These are phyloP conservation scores for Hylyphantes graminicola DNA, from an alignment of 1,140 invertebrate species.

Conservation along the genomic window DNA sequence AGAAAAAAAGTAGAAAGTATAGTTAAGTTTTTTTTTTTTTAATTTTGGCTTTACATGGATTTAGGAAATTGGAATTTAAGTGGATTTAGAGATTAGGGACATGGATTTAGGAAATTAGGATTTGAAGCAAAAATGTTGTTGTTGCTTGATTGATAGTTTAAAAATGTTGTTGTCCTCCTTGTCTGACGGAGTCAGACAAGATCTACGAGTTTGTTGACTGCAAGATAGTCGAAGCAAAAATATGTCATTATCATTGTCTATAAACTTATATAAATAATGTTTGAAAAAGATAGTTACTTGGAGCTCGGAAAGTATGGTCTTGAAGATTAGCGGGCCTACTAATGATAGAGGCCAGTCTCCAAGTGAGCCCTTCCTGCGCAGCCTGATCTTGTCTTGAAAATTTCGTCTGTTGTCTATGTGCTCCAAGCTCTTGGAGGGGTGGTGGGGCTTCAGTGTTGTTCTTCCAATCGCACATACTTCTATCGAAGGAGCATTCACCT, in stretches of 20 bases:
- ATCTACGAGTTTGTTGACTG: no score
- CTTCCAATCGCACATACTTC: conserved; percentile 75
- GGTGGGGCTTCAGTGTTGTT: conserved; percentile 69
- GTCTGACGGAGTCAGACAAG: no score
- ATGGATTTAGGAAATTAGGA: no score
- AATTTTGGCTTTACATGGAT: no score
- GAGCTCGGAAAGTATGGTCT: conserved; percentile 77
- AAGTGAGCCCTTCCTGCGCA: conserved; percentile 64
- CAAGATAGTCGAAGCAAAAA: no score
- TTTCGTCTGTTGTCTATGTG: conserved; percentile 11
- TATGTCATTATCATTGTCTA: no score
- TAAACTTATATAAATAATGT: no score
- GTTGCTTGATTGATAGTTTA: no score
- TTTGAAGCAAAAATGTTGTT: no score
- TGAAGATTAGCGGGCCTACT: conserved; percentile 75
- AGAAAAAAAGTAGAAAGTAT: conserved; percentile 5
- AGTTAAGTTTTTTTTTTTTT: neutral
- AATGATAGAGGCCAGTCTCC: conserved; percentile 75
- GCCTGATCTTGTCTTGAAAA: conserved; percentile 8
- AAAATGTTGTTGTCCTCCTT: no score
- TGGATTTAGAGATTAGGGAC: no score
- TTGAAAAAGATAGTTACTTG: conserved; percentile 67
- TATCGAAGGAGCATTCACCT: conserved; percentile 76
- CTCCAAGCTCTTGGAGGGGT: conserved; percentile 46
- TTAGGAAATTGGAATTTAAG: no score